phyloP scores from a whole-genome alignment of 2,888 invertebrate species.

The Agrochola lota region DNA sequence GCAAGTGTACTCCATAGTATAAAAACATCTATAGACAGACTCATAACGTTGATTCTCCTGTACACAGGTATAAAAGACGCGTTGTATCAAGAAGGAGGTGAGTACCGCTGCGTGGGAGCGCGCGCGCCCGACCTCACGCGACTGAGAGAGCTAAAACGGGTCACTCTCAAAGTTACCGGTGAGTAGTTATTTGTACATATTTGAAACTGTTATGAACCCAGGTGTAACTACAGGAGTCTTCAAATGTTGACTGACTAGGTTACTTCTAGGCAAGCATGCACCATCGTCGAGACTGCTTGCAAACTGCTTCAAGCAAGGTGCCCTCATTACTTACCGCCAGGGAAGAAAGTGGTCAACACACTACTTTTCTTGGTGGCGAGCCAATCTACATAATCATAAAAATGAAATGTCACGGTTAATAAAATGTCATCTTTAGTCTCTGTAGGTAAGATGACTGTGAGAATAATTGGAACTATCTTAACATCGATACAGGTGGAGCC shows the following conservation, averaged over 20 bases:
- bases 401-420: neutral
- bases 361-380: neutral
- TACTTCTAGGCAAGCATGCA: neutral
- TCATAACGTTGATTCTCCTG: neutral
- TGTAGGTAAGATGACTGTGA: too few relatives aligned
- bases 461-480: neutral
- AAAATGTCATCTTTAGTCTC: neutral
- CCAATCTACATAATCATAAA: neutral
- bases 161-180: slow-evolving; percentile 85
- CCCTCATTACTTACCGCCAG: neutral
- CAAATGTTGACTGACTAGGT: neutral
- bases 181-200: slow-evolving; percentile 39
- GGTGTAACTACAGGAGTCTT: too few relatives aligned
- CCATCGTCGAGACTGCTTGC: neutral
- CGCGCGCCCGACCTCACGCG: slow-evolving; percentile 81
- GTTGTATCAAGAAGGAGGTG: slow-evolving; percentile 94
- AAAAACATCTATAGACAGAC: neutral
- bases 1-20: neutral
- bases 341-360: neutral
- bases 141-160: slow-evolving; percentile 83
- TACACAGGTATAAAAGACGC: slow-evolving; percentile 91
- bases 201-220: neutral
- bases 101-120: slow-evolving; percentile 93
- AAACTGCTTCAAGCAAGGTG: neutral
- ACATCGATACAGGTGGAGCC: slow-evolving; percentile 76